These are phyloP conservation scores for Synanthedon formicaeformis DNA, from an alignment of 2,888 invertebrate species.

Conservation along the genomic window DNA sequence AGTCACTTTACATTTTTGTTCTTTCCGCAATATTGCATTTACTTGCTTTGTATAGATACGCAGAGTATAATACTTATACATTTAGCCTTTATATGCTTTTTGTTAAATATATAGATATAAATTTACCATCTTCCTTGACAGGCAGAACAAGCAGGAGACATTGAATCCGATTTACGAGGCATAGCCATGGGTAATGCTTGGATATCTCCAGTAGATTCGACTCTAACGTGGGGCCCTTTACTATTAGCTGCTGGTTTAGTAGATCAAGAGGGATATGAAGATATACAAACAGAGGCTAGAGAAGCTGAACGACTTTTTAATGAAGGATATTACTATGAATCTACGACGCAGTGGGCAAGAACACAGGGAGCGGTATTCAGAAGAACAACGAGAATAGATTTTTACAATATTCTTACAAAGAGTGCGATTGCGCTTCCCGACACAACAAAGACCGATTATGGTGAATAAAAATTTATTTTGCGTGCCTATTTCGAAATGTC, in stretches of 20 bases:
- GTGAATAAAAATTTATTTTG: slow-evolving; percentile 12
- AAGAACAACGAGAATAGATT: slow-evolving; percentile 77
- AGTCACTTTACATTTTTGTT: too few relatives aligned
- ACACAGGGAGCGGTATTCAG: slow-evolving; percentile 74
- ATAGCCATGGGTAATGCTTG: slow-evolving; percentile 90
- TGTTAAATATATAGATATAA: too few relatives aligned
- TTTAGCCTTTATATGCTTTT: too few relatives aligned
- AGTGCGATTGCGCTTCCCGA: slow-evolving; percentile 23
- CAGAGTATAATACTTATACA: too few relatives aligned
- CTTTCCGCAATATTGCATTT: too few relatives aligned
- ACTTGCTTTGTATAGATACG: too few relatives aligned
- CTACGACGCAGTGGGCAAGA: slow-evolving; percentile 74
- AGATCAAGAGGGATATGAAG: slow-evolving; percentile 74
- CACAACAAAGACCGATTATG: slow-evolving; percentile 23
- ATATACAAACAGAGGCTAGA: slow-evolving; percentile 70
- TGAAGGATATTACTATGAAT: slow-evolving; percentile 64
- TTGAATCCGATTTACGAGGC: slow-evolving; percentile 79
- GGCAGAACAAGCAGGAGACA: slow-evolving; percentile 73
- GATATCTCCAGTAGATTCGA: slow-evolving; percentile 89
- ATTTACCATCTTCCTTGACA: slow-evolving; percentile 22
- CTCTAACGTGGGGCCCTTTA: slow-evolving; percentile 85
- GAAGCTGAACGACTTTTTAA: slow-evolving; percentile 70
- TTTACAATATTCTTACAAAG: slow-evolving; percentile 82
- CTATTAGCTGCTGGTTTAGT: slow-evolving; percentile 80
- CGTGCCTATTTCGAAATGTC: too few relatives aligned